phyloP scores from a whole-genome alignment of 2,797 vertebrate genomes.

The Acestrorhynchus altus region DNA sequence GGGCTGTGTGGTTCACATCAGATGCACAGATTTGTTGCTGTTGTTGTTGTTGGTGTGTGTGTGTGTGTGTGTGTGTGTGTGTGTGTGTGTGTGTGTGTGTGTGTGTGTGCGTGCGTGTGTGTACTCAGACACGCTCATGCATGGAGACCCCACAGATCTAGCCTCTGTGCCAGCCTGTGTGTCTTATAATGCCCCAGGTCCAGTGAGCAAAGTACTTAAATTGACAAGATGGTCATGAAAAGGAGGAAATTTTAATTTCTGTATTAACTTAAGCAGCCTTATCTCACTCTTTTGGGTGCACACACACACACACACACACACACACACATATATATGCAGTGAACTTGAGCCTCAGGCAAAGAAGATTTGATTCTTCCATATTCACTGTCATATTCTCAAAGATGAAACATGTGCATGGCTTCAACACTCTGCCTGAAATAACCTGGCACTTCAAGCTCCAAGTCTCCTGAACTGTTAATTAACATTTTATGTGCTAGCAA shows the following conservation, averaged over 20 bases:
- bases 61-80: slow-evolving; percentile 43
- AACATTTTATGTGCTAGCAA: neutral
- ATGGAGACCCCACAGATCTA: neutral
- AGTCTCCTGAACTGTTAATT: neutral
- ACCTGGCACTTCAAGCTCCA: slow-evolving; percentile 23
- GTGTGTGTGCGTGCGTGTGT: neutral
- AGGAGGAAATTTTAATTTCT: slow-evolving; percentile 64
- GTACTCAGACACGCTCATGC: neutral
- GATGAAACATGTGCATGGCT: slow-evolving; percentile 33
- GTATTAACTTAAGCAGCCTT: slow-evolving; percentile 10
- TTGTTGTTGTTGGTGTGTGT: neutral
- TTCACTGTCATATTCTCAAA: slow-evolving; percentile 47
- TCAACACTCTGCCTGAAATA: slow-evolving; percentile 39
- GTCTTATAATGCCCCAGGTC: slow-evolving; percentile 41
- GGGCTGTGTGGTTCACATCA: neutral
- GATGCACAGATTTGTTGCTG: neutral
- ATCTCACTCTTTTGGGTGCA: slow-evolving; percentile 59
- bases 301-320: slow-evolving; percentile 43
- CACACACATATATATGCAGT: slow-evolving; percentile 3
- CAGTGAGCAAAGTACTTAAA: slow-evolving; percentile 71
- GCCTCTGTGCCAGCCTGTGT: slow-evolving; percentile 56
- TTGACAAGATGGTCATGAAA: slow-evolving; percentile 74
- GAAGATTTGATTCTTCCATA: slow-evolving; percentile 59
- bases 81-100: slow-evolving; percentile 27
- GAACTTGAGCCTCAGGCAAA: slow-evolving; percentile 47